phyloP scores from a whole-genome alignment of 2,888 invertebrate genomes.

The Drosophila basisetae region DNA sequence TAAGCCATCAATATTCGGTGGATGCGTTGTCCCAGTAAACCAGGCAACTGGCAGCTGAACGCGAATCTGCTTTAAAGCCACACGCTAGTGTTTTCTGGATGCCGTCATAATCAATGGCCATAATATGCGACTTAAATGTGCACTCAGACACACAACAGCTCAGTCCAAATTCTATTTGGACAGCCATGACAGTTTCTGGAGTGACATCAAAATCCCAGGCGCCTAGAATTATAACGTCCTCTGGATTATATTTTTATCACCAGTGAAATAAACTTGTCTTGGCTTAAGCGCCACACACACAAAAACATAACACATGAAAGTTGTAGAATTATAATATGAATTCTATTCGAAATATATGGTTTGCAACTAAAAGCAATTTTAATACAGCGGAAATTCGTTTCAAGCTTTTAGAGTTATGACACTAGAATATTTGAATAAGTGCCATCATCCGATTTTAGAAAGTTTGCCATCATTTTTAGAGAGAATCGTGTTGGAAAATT shows the following conservation, averaged over 20 bases:
- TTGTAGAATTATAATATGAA: not conserved
- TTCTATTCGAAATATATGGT: not conserved
- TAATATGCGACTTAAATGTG: not conserved
- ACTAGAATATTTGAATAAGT: not conserved
- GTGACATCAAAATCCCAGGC: not conserved
- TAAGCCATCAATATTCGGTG: slow-evolving; percentile 11
- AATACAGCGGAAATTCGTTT: not conserved
- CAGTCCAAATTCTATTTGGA: not conserved
- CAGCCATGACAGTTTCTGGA: not conserved
- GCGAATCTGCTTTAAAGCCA: not conserved
- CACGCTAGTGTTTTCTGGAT: not conserved
- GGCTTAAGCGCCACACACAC: not conserved
- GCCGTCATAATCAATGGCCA: not conserved
- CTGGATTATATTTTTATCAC: not conserved
- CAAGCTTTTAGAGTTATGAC: not conserved
- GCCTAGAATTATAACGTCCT: not conserved
- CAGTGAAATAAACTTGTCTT: not conserved
- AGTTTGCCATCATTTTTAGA: not conserved
- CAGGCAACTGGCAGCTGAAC: not conserved
- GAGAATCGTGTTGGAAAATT: not conserved
- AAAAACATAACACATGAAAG: not conserved
- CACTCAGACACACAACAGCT: not conserved
- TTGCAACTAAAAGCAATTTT: not conserved
- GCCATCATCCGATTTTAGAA: not conserved
- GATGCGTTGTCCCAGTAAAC: not conserved